Conservation (phyloP, 92 coral and sea anemone species). For the Parazoanthus darwini region DNA sequence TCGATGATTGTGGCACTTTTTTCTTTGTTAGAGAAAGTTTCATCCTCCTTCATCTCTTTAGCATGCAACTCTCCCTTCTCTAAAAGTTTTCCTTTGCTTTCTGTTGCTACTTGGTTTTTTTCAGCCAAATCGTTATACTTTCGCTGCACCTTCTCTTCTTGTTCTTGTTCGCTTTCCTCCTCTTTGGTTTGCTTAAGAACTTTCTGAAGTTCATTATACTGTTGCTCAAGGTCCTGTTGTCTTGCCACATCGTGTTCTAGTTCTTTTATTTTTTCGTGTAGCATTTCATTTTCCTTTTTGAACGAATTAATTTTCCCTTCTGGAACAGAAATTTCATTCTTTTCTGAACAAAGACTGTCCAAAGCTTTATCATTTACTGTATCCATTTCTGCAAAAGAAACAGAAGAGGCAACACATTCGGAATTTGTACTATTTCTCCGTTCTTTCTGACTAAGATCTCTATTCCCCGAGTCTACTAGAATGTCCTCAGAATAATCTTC, state of each 20-base stretch:
- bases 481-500: background rate
- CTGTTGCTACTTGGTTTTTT: background rate
- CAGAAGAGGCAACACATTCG: background rate
- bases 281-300: conserved; percentile 52
- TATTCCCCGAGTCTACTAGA: too few relatives aligned
- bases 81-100: conserved; percentile 43
- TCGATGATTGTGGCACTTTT: conserved; percentile 39
- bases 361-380: background rate
- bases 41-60: conserved; percentile 58
- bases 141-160: conserved; percentile 55
- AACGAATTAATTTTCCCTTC: conserved; percentile 16
- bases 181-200: conserved; percentile 61
- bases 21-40: conserved; percentile 55
- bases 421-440: background rate
- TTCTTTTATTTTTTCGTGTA: conserved; percentile 68
- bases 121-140: conserved; percentile 45
- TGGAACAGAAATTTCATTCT: background rate
- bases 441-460: background rate
- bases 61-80: conserved; percentile 60
- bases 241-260: conserved; percentile 69
- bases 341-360: background rate
- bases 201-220: conserved; percentile 70
- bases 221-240: conserved; percentile 65
- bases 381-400: too few relatives aligned
- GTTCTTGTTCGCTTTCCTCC: conserved; percentile 48